Percentiles rank a stretch among this genome's conserved stretches.
Conservation (phyloP, 2,888 invertebrate genomes). For the Cephus pygmeus region DNA sequence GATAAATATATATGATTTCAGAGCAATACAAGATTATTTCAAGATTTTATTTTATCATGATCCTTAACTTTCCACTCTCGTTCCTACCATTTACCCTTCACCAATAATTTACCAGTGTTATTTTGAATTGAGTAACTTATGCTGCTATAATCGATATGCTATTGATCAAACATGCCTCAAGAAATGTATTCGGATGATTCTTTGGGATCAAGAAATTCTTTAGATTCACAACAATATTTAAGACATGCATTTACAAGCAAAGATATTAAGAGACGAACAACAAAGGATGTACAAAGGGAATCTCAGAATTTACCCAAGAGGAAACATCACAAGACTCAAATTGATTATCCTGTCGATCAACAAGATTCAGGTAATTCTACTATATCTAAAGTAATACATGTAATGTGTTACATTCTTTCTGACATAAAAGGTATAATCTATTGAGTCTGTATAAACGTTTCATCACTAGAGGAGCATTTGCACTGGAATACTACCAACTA, state of each 20-base stretch:
- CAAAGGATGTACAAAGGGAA: background rate
- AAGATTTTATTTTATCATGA: background rate
- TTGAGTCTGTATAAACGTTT: background rate
- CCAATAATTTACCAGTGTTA: background rate
- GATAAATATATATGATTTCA: background rate
- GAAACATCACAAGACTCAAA: background rate
- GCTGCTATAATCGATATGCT: background rate
- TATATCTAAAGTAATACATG: background rate
- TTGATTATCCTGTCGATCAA: background rate
- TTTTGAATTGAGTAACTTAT: background rate
- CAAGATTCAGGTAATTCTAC: background rate
- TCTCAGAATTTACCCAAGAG: background rate
- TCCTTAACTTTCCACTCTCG: background rate
- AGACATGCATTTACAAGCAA: background rate
- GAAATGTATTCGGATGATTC: constrained; percentile 22
- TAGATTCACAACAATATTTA: background rate
- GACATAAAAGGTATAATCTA: background rate
- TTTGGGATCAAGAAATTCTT: constrained; percentile 14
- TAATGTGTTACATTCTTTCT: background rate
- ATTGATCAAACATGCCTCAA: constrained; percentile 11
- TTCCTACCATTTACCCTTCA: background rate
- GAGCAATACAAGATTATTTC: background rate
- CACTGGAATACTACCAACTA: background rate
- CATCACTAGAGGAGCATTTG: background rate
- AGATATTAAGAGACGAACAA: background rate